A percentile compares a stretch with the other conserved stretches of the same genome.
phyloP scores from a whole-genome alignment of 1,140 invertebrate species.

The Thaumatotibia leucotreta region DNA sequence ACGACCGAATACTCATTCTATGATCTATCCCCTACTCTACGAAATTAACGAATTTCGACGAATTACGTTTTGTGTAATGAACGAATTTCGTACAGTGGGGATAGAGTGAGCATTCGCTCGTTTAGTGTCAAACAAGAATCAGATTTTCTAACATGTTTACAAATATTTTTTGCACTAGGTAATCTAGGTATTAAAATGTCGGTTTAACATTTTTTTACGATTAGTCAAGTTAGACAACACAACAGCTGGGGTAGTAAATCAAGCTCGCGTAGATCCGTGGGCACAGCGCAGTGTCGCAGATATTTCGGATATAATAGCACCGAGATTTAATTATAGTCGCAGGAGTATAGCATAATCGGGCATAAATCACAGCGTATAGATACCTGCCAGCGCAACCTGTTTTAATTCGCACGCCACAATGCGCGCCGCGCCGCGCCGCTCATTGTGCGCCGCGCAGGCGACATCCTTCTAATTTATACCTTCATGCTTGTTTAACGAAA shows the following conservation, averaged over 20 bases:
- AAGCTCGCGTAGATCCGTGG: slow-evolving; percentile 51
- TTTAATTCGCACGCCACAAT: slow-evolving; percentile 66
- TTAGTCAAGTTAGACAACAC: slow-evolving; percentile 46
- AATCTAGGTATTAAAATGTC: slow-evolving; percentile 17
- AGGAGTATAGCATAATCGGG: slow-evolving; percentile 64
- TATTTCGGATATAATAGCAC: slow-evolving; percentile 67
- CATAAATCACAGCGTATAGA: slow-evolving; percentile 70
- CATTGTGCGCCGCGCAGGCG: slow-evolving; percentile 46
- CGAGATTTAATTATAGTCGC: slow-evolving; percentile 70
- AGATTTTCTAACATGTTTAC: no score
- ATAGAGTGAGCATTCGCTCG: no score
- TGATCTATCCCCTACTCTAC: no score
- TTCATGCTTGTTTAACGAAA: slow-evolving; percentile 64
- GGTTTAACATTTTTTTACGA: slow-evolving; percentile 21
- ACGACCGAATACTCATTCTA: no score
- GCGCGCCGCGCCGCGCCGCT: slow-evolving; percentile 34
- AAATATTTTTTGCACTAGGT: no score
- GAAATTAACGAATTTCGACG: no score
- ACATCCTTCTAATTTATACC: slow-evolving; percentile 69
- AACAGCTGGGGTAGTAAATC: slow-evolving; percentile 62
- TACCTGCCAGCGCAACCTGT: slow-evolving; percentile 72
- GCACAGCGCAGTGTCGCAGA: slow-evolving; percentile 48
- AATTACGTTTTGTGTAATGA: no score
- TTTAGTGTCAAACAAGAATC: no score
- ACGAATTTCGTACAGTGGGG: no score